Percentiles rank a stretch among this genome's conserved stretches.
Conservation (phyloP, 30 jellyfish, hydroid and myxozoan genomes). For the Rhopilema esculentum region DNA sequence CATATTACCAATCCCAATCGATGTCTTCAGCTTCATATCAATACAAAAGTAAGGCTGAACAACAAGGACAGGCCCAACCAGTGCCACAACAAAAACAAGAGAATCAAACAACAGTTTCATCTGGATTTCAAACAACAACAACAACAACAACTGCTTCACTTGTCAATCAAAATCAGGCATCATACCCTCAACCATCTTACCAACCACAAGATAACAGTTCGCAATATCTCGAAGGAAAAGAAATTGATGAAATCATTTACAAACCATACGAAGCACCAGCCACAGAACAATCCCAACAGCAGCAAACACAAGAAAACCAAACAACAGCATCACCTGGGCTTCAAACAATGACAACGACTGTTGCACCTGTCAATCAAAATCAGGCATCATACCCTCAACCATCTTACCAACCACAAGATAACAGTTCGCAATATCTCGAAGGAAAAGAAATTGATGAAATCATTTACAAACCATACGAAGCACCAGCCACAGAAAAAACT, state of each 20-base stretch:
- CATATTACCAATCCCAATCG: conserved; percentile 1
- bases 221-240: conserved; percentile 52
- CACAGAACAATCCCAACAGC: background rate
- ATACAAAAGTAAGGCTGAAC: background rate
- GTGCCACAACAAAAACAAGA: background rate
- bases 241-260: conserved; percentile 18
- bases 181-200: background rate
- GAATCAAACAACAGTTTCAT: background rate
- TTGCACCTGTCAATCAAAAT: conserved; percentile 21
- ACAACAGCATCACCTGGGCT: conserved; percentile 12
- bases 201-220: conserved; percentile 3
- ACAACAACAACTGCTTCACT: background rate
- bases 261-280: background rate
- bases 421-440: conserved; percentile 22
- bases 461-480: background rate
- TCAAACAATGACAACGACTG: conserved; percentile 1
- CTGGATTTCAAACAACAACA: background rate
- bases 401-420: background rate
- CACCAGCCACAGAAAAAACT: conserved; percentile 11
- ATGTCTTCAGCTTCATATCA: conserved; percentile 1
- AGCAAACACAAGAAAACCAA: conserved; percentile 5
- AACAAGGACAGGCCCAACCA: background rate
- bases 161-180: background rate
- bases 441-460: conserved; percentile 53
- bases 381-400: background rate